phyloP scores from a whole-genome alignment of 2,888 invertebrate species.

The Nipponacmea schrenckii region DNA sequence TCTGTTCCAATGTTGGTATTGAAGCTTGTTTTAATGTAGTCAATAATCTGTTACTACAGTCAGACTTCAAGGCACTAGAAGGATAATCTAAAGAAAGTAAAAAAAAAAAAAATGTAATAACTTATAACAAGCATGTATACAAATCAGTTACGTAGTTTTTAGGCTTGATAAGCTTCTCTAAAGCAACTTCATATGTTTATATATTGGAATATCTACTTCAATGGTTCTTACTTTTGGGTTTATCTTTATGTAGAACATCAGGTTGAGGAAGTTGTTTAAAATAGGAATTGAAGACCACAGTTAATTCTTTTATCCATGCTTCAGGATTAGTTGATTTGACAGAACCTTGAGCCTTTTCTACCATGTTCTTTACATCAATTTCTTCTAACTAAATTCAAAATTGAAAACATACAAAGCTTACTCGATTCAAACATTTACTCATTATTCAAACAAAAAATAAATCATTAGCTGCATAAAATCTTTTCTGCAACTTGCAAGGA shows the following conservation, averaged over 20 bases:
- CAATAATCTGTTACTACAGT: constrained; percentile 52
- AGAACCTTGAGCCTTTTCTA: constrained; percentile 52
- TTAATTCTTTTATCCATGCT: constrained; percentile 67
- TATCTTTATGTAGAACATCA: constrained; percentile 56
- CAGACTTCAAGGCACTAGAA: constrained; percentile 45
- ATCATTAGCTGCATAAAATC: no score
- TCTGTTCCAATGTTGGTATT: constrained; percentile 53
- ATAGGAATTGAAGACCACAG: constrained; percentile 62
- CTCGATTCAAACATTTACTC: no score
- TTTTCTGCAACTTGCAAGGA: no score
- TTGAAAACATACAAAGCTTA: background rate
- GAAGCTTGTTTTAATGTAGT: constrained; percentile 55
- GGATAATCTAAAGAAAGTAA: constrained; percentile 60
- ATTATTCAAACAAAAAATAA: no score
- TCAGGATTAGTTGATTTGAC: constrained; percentile 64
- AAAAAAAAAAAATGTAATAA: background rate
- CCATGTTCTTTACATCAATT: constrained; percentile 57
- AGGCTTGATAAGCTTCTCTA: no score
- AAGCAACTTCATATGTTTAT: no score
- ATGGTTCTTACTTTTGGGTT: constrained; percentile 50
- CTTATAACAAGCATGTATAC: no score
- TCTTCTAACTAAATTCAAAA: constrained; percentile 55
- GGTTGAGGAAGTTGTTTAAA: constrained; percentile 56
- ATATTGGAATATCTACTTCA: no score
- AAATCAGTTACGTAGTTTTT: no score